These are phyloP conservation scores for Caenorhabditis japonica DNA, from an alignment of 2,888 invertebrate genomes.

Conservation along the genomic window DNA sequence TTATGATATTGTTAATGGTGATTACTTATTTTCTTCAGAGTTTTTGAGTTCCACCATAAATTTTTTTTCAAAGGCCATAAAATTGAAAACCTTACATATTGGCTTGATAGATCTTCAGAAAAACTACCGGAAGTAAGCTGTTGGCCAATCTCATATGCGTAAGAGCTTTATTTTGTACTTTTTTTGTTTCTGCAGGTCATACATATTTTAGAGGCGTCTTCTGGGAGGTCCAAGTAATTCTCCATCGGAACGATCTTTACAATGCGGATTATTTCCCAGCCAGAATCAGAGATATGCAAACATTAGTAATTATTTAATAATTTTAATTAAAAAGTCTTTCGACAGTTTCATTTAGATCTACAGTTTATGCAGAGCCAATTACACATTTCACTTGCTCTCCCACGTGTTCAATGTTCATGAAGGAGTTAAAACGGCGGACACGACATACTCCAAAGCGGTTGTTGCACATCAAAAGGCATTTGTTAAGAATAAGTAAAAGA, in stretches of 20 bases:
- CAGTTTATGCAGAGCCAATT: constrained; percentile 61
- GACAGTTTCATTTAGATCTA: constrained; percentile 46
- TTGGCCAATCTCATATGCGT: constrained; percentile 60
- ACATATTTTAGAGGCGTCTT: constrained; percentile 50
- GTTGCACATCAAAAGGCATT: constrained; percentile 35
- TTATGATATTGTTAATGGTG: too few species aligned
- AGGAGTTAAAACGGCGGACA: constrained; percentile 52
- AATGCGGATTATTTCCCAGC: constrained; percentile 62
- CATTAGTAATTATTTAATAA: constrained; percentile 26
- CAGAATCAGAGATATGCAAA: constrained; percentile 62
- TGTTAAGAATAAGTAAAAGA: constrained; percentile 5
- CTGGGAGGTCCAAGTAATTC: constrained; percentile 67
- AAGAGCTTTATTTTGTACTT: background rate
- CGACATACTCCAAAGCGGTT: constrained; percentile 50
- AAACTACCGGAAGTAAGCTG: constrained; percentile 3
- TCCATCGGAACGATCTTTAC: constrained; percentile 57
- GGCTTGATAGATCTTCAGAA: constrained; percentile 55
- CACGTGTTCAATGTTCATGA: constrained; percentile 61
- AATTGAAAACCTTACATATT: constrained; percentile 54
- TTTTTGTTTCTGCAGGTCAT: too few species aligned
- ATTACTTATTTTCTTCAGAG: constrained; percentile 39
- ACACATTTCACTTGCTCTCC: constrained; percentile 52
- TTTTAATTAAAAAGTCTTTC: too few species aligned
- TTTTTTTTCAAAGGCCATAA: constrained; percentile 61
- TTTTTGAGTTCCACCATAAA: constrained; percentile 65